Conservation (phyloP, 2,888 invertebrate genomes). For the Acronicta aceris region DNA sequence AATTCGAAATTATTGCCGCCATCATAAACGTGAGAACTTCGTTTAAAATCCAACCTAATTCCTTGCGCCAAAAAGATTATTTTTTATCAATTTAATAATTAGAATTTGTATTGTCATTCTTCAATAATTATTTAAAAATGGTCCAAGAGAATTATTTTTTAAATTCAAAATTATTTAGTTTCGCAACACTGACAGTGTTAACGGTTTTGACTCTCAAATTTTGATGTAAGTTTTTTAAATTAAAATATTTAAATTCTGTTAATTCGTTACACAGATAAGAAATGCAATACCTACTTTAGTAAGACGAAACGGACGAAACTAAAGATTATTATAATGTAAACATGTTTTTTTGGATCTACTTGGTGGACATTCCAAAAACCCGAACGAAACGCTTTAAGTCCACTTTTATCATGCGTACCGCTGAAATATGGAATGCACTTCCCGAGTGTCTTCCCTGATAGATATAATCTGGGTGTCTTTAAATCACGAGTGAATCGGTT, state of each 20-base stretch:
- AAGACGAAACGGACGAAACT: no score
- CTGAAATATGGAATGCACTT: no score
- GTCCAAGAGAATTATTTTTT: constrained; percentile 32
- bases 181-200: constrained; percentile 13
- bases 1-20: neutral
- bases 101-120: constrained; percentile 25
- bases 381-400: no score
- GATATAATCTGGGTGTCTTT: no score
- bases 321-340: no score
- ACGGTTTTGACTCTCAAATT: constrained; percentile 33
- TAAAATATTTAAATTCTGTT: constrained; percentile 6
- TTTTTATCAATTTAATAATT: neutral
- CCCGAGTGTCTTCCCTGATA: no score
- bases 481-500: no score
- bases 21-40: neutral
- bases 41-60: constrained; percentile 6
- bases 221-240: neutral
- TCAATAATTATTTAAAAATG: constrained; percentile 44
- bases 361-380: no score
- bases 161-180: constrained; percentile 36
- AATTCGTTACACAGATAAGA: constrained; percentile 25
- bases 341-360: no score
- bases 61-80: fast-evolving
- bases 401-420: no score
- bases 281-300: neutral